Evolutionary conservation across 1,140 invertebrate species (phyloP).

Genomic region (Spodoptera litura): DNA sequence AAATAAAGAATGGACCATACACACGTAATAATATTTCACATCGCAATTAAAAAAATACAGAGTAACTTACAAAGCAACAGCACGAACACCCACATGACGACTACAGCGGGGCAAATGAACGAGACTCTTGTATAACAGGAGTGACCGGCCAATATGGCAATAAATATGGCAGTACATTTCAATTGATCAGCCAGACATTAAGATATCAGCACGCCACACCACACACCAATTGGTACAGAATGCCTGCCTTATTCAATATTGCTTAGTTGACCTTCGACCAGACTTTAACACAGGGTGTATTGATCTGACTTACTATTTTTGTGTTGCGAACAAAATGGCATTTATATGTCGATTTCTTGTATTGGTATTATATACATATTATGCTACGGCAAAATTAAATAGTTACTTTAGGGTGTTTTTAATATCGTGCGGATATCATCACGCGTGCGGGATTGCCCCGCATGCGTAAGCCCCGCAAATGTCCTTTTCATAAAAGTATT

Average conservation of each 20-base stretch:
- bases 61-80: conserved; percentile 9
- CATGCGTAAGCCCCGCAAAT: too few species aligned
- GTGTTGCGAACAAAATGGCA: not conserved
- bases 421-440: too few species aligned
- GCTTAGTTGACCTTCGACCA: not conserved
- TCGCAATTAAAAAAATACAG: too few species aligned
- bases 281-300: conserved; percentile 4
- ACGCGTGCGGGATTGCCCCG: too few species aligned
- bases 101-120: not conserved
- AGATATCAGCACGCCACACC: conserved; percentile 7
- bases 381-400: too few species aligned
- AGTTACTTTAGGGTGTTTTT: too few species aligned
- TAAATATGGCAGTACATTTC: not conserved
- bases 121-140: conserved; percentile 1
- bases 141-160: conserved; percentile 6
- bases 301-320: not conserved
- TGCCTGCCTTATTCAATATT: conserved; percentile 6
- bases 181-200: conserved; percentile 32
- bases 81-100: conserved; percentile 17
- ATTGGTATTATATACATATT: too few species aligned
- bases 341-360: not conserved
- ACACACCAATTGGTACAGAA: conserved; percentile 25
- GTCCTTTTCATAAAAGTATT: too few species aligned
- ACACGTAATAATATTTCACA: too few species aligned
- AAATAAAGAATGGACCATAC: too few species aligned